Base-by-base conservation (phyloP, 2,113 vertebrate genomes). In the Drymodes brunneopygia region DNA sequence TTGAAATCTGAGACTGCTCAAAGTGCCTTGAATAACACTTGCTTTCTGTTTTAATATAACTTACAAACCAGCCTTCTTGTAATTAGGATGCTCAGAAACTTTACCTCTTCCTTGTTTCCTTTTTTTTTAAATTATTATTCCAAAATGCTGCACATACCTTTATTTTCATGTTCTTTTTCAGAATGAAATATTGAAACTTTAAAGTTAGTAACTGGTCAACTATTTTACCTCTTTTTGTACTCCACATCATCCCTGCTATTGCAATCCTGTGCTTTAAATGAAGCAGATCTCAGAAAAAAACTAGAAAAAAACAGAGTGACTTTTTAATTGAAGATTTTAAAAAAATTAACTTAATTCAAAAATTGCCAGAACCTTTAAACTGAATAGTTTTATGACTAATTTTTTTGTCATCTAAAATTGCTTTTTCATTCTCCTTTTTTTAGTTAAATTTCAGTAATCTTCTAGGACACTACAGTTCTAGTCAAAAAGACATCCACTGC, bases 221-320 rank as follows among this genome's bases (percentile, higher is more conserved):
- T 77, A 18, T 48, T 66, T 69, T 70, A 40, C 35, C 12, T 62
- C 24, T 45, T 74, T 0, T 23, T 60, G 3, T 42, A 29, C 12
- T 69, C 25, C 7, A 7, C 14, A 40, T 36, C 4, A 1, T 47
- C 44, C 12, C 33, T 77, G 24, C 13, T 86, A 36, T 38, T 77
- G 13, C 12, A 72, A 25, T 72, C 6, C 4, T 58, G 3, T 38
- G 7, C 9, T 64, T 87, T 80, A 66, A 62, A 56, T 24, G 17
- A 36, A 51, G 12, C 5, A 19, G 1, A 6, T 29, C 9, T 62
- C 19, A 56, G 9, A 65, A 27, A 67, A 67, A 84, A 56, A 66
- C 7, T 11, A 50, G 10, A 40, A 77, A 80, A 67, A n/a, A n/a
- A 1, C 1, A n/a, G 4, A 77, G 3, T 22, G 47, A 31, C 0